Evolutionary conservation across 2,113 vertebrate species (phyloP), one percentile per base, ranked within the genome.

Genomic region (Piprites chloris): DNA sequence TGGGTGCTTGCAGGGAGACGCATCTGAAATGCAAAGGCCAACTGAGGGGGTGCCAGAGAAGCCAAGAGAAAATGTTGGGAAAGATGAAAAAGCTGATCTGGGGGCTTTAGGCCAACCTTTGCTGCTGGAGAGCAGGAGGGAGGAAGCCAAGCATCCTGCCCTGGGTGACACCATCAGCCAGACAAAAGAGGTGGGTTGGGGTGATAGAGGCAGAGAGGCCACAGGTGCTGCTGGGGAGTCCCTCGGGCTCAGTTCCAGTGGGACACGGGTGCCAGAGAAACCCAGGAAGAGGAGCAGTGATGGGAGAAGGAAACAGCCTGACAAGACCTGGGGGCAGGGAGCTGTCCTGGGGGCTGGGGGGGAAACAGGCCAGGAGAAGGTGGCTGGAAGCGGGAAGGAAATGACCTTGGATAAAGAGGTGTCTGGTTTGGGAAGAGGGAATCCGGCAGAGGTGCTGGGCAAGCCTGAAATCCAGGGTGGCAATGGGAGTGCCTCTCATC

Each of bases 241-340:
- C 1, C 2, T 10, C 0, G 44, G 10, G 39, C 2, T 24, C 1
- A 5, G 37, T 15, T 22, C 32, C 1, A 47, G 24, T 13, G 66
- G 35, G 2, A 1, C 66, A 0, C 30, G 11, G 56, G 30, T 81
- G 82, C 81, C 90, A 52, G 97, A 97, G 61, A 98, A 96, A 42
- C 13, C 92, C n/a, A 95, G 97, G 32, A 98, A 98, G 47, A 97
- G 95, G 66, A 39, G 86, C 53, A 97, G 86, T 17, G 97, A 98
- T 32, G 96, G 97, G 72, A 98, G 85, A 27, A 97, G 83, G 41
- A 98, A 97, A 53, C 83, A 85, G 12, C 5, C 74, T 26, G 97
- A 93, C 14, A 95, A 16, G 30, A 74, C 76, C 37, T 39, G 12
- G 2, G 67, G 91, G 39, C 82, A 90, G 80, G 37, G 63, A 17